Evolutionary conservation across 2,113 vertebrate genomes (phyloP).

Genomic region (Plecotus auritus): DNA sequence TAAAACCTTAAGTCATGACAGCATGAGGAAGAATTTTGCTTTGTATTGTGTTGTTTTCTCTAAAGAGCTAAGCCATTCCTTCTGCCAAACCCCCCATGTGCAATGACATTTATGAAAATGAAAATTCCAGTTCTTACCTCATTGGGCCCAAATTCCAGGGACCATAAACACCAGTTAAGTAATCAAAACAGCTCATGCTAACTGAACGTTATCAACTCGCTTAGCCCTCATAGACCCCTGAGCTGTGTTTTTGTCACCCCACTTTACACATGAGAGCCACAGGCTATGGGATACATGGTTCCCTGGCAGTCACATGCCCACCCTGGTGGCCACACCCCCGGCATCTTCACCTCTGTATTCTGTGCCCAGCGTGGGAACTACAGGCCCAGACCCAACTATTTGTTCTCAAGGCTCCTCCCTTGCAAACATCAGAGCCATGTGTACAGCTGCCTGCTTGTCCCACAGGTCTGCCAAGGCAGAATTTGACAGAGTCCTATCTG

Average conservation of each 20-base stretch:
- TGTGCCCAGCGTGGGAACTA: not conserved
- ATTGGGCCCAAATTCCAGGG: not conserved
- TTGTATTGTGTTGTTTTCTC: not conserved
- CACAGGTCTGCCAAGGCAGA: not conserved
- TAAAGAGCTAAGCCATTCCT: not conserved
- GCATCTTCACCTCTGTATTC: not conserved
- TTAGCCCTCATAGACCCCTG: not conserved
- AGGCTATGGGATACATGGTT: not conserved
- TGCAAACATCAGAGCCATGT: not conserved
- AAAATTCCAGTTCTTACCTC: not conserved
- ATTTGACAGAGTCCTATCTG: not conserved
- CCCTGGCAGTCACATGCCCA: accelerated
- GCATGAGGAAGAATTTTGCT: not conserved
- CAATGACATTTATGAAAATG: not conserved
- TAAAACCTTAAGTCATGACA: not conserved
- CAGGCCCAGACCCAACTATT: not conserved
- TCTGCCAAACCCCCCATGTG: not conserved
- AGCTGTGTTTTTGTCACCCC: too few species aligned
- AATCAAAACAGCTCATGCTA: not conserved
- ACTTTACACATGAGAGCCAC: not conserved
- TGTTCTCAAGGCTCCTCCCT: not conserved
- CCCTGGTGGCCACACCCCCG: accelerated
- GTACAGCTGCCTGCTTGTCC: accelerated
- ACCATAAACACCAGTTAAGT: not conserved
- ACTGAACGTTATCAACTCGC: not conserved